These are phyloP conservation scores for Rafetus swinhoei DNA, from an alignment of 2,113 vertebrate genomes.

Conservation along the genomic window DNA sequence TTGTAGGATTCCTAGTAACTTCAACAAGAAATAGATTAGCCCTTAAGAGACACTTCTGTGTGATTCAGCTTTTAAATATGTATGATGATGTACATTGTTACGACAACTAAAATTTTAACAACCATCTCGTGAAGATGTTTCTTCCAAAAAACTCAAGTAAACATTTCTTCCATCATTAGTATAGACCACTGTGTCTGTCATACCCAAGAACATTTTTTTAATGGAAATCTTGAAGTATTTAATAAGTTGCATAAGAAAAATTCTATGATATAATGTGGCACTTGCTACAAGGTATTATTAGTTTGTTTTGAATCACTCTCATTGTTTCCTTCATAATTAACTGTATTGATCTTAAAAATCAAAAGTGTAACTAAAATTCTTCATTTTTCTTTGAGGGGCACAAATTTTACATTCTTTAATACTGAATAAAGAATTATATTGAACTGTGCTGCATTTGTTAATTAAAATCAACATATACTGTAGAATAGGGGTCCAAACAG, in stretches of 20 bases:
- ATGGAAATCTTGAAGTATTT: neutral
- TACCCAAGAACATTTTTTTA: neutral
- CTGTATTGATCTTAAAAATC: neutral
- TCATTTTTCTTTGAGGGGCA: neutral
- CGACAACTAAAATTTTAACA: neutral
- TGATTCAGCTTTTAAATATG: neutral
- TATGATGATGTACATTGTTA: neutral
- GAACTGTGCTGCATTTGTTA: constrained; percentile 48
- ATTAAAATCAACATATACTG: constrained; percentile 39
- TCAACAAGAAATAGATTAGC: neutral
- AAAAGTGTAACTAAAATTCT: neutral
- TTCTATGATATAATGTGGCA: neutral
- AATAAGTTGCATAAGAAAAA: neutral
- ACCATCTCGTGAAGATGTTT: neutral
- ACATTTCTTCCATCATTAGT: neutral
- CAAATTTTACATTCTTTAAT: constrained; percentile 24
- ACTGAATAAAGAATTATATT: constrained; percentile 20
- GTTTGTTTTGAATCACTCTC: neutral
- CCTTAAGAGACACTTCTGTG: neutral
- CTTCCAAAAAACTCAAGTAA: neutral
- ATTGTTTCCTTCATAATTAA: neutral
- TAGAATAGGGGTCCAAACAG: constrained; percentile 1
- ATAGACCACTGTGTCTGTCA: neutral
- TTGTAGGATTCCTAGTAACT: neutral
- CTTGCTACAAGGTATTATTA: neutral